Evolutionary conservation across 2,888 invertebrate genomes (phyloP), one percentile per base, ranked within the genome.

Genomic region (Pyralis farinalis): DNA sequence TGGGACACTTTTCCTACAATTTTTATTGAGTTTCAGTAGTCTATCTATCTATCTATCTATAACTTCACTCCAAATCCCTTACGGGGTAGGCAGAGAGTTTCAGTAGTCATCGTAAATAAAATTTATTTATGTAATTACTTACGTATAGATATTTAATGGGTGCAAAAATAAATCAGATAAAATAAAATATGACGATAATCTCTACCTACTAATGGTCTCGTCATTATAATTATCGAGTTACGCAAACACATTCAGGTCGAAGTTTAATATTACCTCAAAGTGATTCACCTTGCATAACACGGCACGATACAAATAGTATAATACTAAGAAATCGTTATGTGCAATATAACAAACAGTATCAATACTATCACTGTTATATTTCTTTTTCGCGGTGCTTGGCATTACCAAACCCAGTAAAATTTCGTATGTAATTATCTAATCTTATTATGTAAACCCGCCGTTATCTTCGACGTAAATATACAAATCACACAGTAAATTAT

Each of bases 221-320:
- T 7, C 12, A 12, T 34, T 35, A 29, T 35, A 46, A 44, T 51
- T 38, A 51, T 39, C 39, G 29, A 37, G 47, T 63, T 67, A 58
- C 63, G 62, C 54, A 63, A 66, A 58, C 52, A 55, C 57, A 63
- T 67, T 69, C 67, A 70, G 74, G 71, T 75, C 59, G 58, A 43
- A 74, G 75, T 73, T 70, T 62, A 70, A 58, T 57, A 57, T 63
- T 60, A 58, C 37, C 22, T 33, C 34, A 40, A 55, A 58, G 59
- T 55, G 51, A 61, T 60, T n/a, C 63, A 49, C 43, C 56, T 71
- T 71, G 56, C 66, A 63, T 64, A 68, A 70, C 40, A 55, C 42
- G 55, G 44, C 41, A 46, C 41, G 49, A 5, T 31, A 12, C 31
- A 31, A 12, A 31, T 7, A 12, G 4, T 3, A 7, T 10, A 31